Conservation (phyloP, 2,888 invertebrate genomes). For the Amphipoea oculea region DNA sequence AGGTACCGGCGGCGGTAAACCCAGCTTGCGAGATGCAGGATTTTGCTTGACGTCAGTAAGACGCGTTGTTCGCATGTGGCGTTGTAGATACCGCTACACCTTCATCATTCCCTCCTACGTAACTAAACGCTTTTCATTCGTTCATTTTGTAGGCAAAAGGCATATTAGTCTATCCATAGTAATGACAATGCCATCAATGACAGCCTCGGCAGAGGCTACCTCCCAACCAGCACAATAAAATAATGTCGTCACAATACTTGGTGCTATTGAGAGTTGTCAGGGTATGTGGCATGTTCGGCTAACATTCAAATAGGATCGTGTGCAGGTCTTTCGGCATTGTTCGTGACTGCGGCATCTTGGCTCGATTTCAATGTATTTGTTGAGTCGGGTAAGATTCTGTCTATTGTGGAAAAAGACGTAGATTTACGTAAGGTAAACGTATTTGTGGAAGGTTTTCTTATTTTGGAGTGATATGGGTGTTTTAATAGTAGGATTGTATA, state of each 20-base stretch:
- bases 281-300: slow-evolving; percentile 63
- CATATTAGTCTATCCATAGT: neutral
- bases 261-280: slow-evolving; percentile 63
- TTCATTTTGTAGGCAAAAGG: neutral
- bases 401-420: slow-evolving; percentile 43
- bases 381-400: slow-evolving; percentile 58
- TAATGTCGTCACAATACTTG: slow-evolving; percentile 52
- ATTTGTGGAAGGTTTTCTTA: slow-evolving; percentile 25
- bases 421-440: slow-evolving; percentile 26
- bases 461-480: slow-evolving; percentile 17
- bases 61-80: no score
- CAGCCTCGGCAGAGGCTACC: slow-evolving; percentile 23
- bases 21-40: no score
- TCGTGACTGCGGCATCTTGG: slow-evolving; percentile 54
- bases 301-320: slow-evolving; percentile 58
- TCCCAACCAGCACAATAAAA: slow-evolving; percentile 39
- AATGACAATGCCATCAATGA: slow-evolving; percentile 7
- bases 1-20: no score
- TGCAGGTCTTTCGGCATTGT: slow-evolving; percentile 49
- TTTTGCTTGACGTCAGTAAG: no score
- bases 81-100: no score
- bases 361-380: slow-evolving; percentile 59
- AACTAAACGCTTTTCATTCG: no score
- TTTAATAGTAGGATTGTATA: slow-evolving; percentile 14
- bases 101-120: neutral